Evolutionary conservation across 2,888 invertebrate species (phyloP).

Genomic region (Beris chalybata): DNA sequence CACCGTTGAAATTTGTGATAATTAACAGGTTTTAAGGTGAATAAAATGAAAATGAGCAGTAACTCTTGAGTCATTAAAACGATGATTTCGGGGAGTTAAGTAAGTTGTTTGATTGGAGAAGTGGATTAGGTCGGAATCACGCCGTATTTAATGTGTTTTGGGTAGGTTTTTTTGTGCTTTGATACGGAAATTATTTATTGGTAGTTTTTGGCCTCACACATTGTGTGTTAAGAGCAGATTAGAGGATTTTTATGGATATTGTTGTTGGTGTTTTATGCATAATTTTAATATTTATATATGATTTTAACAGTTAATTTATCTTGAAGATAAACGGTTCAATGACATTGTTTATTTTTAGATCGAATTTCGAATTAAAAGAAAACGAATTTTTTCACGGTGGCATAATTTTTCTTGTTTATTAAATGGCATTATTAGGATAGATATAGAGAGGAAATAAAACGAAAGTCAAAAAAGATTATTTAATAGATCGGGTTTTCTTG

Average conservation of each 20-base stretch:
- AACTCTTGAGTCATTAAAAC: constrained; percentile 25
- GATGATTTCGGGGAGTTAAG: constrained; percentile 10
- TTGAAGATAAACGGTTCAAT: no score
- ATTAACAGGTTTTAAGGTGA: constrained; percentile 31
- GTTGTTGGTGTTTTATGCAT: constrained; percentile 8
- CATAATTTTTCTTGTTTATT: no score
- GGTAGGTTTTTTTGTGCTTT: constrained; percentile 2
- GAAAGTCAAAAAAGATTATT: no score
- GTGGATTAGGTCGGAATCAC: constrained; percentile 25
- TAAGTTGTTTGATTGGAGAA: constrained; percentile 23
- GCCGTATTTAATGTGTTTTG: constrained; percentile 25
- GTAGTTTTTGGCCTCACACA: constrained; percentile 29
- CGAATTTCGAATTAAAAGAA: no score
- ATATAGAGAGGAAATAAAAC: no score
- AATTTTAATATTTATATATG: constrained; percentile 9
- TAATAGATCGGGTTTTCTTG: no score
- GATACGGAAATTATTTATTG: constrained; percentile 30
- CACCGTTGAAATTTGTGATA: constrained; percentile 31
- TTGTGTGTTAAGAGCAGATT: constrained; percentile 29
- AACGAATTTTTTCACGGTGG: no score
- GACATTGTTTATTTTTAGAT: no score
- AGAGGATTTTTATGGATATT: constrained; percentile 12
- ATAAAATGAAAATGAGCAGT: constrained; percentile 30
- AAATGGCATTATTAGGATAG: no score
- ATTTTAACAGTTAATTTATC: constrained; percentile 23